Evolutionary conservation across 2,113 vertebrate species (phyloP), one percentile per base, ranked within the genome.

Genomic region (Notothenia coriiceps): DNA sequence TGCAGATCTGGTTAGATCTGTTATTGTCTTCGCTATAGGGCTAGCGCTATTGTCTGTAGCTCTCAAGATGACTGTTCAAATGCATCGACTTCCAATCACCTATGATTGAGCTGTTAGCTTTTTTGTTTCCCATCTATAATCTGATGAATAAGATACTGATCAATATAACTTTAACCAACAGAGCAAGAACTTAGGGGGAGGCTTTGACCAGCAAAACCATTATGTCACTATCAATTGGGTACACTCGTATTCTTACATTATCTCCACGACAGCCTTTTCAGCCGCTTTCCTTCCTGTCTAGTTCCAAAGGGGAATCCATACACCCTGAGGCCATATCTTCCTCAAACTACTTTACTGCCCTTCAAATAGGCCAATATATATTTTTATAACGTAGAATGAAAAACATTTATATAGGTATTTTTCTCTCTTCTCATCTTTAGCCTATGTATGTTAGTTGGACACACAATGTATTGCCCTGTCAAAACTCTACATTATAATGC

Each of bases 321-420:
- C 59, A 14, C 55, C 86, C 77, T 6, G 46, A 55, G 70, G 84
- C 65, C 40, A 62, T 4, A n/a, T 73, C 81, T 61, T 46, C 76
- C 70, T 67, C 20, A 59, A 61, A 80, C 46, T 0, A 47, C 62
- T 59, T 76, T 75, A 54, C 15, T 17, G 11, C 4, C 40, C 49
- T 74, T 79, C 43, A 51, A 56, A 74, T 76, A 22, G 22, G 22
- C 22, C 22, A 1, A 54, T 69, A 60, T 29, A 29, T 29, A 0
- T 29, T 29, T 3, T 29, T 62, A 70, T 10, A 43, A 25, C 72
- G 51, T 35, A 33, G 46, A 59, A 33, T 66, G 25, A 10, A 60
- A 74, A 51, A n/a, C 4, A 70, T n/a, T 85, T 70, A 85, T 85
- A 1, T 22, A 73, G 82, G 51, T 50, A 43, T 78, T 80, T 46